A percentile compares a stretch with the other conserved stretches of the same genome.
phyloP scores from a whole-genome alignment of 1,140 invertebrate species.

The Eufriesea mexicana region DNA sequence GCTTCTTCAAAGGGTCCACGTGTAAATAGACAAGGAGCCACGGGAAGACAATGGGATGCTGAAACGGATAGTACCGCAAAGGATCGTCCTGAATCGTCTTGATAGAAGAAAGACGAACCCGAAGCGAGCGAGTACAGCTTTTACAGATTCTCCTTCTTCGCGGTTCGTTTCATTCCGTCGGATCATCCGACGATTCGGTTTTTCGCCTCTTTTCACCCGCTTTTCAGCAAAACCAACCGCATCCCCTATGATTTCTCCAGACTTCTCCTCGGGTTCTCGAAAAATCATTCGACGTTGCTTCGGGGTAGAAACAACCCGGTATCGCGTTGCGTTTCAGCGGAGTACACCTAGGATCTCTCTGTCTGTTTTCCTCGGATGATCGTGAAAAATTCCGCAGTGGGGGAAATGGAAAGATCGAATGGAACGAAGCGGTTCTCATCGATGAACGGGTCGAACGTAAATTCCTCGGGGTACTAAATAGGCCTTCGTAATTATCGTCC shows the following conservation, averaged over 20 bases:
- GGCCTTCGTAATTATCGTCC: not conserved
- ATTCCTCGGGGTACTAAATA: not conserved
- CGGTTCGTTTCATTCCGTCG: constrained; percentile 67
- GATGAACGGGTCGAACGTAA: not conserved
- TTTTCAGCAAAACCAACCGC: constrained; percentile 55
- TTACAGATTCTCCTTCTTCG: constrained; percentile 55
- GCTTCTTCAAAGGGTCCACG: constrained; percentile 73
- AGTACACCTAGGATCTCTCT: no score
- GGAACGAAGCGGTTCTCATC: not conserved
- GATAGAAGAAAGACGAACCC: constrained; percentile 67
- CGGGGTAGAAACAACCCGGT: no score
- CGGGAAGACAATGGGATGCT: constrained; percentile 73
- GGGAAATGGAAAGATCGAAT: not conserved
- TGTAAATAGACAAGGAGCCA: constrained; percentile 68
- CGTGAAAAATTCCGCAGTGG: no score
- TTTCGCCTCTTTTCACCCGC: constrained; percentile 62
- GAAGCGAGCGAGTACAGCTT: not conserved
- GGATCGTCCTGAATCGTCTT: constrained; percentile 60
- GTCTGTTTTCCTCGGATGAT: no score
- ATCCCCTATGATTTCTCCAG: not conserved
- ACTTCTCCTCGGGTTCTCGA: not conserved
- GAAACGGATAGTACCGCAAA: constrained; percentile 73
- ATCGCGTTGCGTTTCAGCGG: no score
- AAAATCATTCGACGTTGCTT: no score
- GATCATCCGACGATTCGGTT: constrained; percentile 41